phyloP scores from a whole-genome alignment of 1,140 invertebrate species.

The Goniozus legneri region DNA sequence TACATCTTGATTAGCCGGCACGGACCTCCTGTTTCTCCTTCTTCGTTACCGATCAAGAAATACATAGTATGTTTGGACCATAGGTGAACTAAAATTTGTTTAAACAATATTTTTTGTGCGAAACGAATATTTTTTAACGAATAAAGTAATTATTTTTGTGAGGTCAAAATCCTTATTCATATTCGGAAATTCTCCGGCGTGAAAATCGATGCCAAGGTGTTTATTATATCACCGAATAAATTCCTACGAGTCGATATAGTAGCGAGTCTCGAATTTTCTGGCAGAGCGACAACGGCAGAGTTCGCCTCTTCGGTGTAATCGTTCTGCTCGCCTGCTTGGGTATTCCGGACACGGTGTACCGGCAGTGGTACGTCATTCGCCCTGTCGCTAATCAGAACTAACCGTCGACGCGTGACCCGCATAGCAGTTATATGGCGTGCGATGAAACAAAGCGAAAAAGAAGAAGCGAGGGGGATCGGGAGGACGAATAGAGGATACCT shows the following conservation, averaged over 20 bases:
- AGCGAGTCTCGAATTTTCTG: too few species aligned
- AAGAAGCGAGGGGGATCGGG: not conserved
- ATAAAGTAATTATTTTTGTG: too few species aligned
- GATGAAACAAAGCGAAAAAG: constrained; percentile 28
- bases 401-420: constrained; percentile 49
- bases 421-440: too few species aligned
- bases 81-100: too few species aligned
- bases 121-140: too few species aligned
- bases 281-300: too few species aligned
- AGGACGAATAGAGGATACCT: not conserved
- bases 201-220: not conserved
- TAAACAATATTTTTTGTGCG: too few species aligned
- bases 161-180: too few species aligned
- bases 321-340: constrained; percentile 35
- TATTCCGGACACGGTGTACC: constrained; percentile 49
- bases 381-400: constrained; percentile 55
- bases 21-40: too few species aligned
- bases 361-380: constrained; percentile 54
- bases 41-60: not conserved
- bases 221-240: constrained; percentile 13
- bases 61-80: not conserved
- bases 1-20: too few species aligned
- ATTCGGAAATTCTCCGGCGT: too few species aligned
- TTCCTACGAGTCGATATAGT: constrained; percentile 14
- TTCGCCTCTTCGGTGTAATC: not conserved